These are phyloP conservation scores for Acanthochromis polyacanthus DNA, from an alignment of 2,113 vertebrate species.

Conservation along the genomic window DNA sequence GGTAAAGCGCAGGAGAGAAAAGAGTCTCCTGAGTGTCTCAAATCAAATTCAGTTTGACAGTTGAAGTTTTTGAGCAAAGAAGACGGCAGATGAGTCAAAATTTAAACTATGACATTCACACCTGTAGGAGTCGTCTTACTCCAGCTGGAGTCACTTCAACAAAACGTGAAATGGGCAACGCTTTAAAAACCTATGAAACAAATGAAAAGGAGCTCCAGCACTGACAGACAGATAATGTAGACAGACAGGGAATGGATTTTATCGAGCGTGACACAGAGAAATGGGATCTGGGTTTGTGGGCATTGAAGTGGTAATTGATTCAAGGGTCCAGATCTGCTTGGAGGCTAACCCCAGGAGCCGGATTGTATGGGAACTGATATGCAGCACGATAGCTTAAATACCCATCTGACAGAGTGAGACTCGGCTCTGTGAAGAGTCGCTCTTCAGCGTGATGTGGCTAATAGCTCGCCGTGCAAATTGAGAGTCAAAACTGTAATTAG, in stretches of 20 bases:
- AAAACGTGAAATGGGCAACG: constrained; percentile 47
- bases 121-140: constrained; percentile 20
- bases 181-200: constrained; percentile 61
- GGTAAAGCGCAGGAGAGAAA: not conserved
- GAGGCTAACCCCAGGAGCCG: constrained; percentile 55
- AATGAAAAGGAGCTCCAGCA: constrained; percentile 63
- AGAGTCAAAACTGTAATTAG: constrained; percentile 69
- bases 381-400: constrained; percentile 64
- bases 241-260: constrained; percentile 71
- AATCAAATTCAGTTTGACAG: not conserved
- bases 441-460: constrained; percentile 41
- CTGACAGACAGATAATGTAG: constrained; percentile 52
- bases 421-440: constrained; percentile 38
- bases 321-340: constrained; percentile 60
- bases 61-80: not conserved
- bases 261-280: constrained; percentile 77
- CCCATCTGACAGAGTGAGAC: constrained; percentile 30
- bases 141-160: constrained; percentile 29
- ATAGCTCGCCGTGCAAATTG: constrained; percentile 58
- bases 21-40: not conserved
- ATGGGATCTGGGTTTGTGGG: constrained; percentile 74
- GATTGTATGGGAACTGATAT: constrained; percentile 56
- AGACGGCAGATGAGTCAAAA: constrained; percentile 3
- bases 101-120: constrained; percentile 6
- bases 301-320: constrained; percentile 76